Conservation (phyloP, 2,888 invertebrate species). For the Empis livida region DNA sequence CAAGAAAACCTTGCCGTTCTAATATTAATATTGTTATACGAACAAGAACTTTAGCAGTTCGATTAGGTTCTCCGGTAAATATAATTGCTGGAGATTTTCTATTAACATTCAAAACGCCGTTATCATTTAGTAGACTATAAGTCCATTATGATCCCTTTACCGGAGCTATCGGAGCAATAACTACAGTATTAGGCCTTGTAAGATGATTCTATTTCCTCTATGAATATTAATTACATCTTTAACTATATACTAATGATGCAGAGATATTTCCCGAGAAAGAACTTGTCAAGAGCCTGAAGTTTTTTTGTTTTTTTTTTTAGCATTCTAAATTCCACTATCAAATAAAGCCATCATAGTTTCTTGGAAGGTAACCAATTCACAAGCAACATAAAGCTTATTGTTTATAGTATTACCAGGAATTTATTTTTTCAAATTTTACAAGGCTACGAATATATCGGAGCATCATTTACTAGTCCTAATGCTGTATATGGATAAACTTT, state of each 20-base stretch:
- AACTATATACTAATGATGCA: conserved; percentile 60
- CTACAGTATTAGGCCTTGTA: conserved; percentile 42
- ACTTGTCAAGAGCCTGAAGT: no score
- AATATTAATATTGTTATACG: conserved; percentile 57
- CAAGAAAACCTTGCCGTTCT: conserved; percentile 48
- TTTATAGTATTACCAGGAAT: no score
- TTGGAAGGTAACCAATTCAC: no score
- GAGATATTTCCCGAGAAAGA: conserved; percentile 54
- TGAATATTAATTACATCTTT: conserved; percentile 39
- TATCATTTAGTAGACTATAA: conserved; percentile 52
- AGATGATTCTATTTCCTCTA: conserved; percentile 57
- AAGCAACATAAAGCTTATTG: no score
- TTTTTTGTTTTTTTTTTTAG: no score
- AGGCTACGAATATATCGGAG: no score
- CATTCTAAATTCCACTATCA: no score
- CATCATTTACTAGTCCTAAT: no score
- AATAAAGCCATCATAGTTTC: no score
- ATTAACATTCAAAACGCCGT: conserved; percentile 48
- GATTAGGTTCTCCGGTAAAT: conserved; percentile 61
- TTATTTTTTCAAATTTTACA: no score
- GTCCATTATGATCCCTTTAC: conserved; percentile 53
- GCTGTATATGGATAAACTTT: no score
- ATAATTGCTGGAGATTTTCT: conserved; percentile 62
- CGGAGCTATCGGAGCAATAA: conserved; percentile 45
- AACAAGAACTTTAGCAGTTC: conserved; percentile 53